Evolutionary conservation across 2,888 invertebrate species (phyloP), one percentile per base, ranked within the genome.

Genomic region (Drosophila prostipennis): DNA sequence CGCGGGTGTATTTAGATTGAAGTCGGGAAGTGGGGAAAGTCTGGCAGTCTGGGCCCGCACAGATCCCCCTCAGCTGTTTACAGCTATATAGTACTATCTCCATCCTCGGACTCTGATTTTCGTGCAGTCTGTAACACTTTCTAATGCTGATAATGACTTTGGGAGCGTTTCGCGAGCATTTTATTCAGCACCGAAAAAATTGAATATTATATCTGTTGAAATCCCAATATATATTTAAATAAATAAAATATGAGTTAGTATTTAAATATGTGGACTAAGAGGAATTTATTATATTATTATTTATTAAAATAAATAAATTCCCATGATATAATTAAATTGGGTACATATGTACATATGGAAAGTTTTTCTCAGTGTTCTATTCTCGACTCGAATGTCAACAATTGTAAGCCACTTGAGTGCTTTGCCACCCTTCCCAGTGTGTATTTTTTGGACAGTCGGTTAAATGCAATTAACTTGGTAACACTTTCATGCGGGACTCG

Each of bases 91-190:
- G 55, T 46, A 46, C 32, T 37, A 37, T 61, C 53, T 37, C 59
- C 76, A 58, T 73, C 19, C 1, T 19, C 69, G 57, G 39, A 57
- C 40, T 57, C 73, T 68, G 48, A 72, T 76, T 81, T 85, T 72
- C 67, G 72, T 75, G 76, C 29, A 29, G 51, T 46, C 80, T 70
- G 78, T 63, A 77, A 82, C 86, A 80, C 87, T 86, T 86, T 83
- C 87, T 63, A 74, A 71, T 74, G 84, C 67, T 36, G 61, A 68
- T 68, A 64, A 76, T 81, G 70, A 63, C 54, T 57, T 67, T 51
- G 39, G 37, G 37, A 45, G 39, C 32, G 16, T 13, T 48, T 48
- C 32, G 32, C 14, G 13, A 14, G 29, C 29, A 8, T 29, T 29
- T 29, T 11, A 29, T 14, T 16, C 14, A 16, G 32, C 32, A 46